Evolutionary conservation across 2,888 invertebrate species (phyloP).

Genomic region (Cataglyphis cursor): DNA sequence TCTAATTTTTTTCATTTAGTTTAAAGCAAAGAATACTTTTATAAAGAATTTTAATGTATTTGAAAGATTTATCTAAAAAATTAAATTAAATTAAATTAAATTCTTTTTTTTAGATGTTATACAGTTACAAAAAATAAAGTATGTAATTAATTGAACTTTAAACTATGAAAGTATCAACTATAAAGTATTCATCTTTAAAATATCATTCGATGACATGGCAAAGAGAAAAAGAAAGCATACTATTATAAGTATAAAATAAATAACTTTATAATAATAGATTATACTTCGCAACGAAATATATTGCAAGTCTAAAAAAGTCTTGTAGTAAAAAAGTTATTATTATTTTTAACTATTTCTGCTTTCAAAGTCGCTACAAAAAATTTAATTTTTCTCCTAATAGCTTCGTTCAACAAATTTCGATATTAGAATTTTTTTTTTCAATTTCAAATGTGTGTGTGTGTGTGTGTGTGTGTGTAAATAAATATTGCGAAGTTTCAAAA

Average conservation of each 20-base stretch:
- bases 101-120: not conserved
- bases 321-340: not conserved
- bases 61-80: not conserved
- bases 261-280: constrained; percentile 27
- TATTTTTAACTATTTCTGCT: constrained; percentile 27
- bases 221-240: not conserved
- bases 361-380: not conserved
- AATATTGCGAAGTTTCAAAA: not conserved
- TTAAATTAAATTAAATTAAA: not conserved
- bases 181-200: not conserved
- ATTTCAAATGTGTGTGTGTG: not conserved
- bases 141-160: not conserved
- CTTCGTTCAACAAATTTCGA: not conserved
- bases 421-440: not conserved
- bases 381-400: not conserved
- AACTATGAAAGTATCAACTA: not conserved
- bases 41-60: not conserved
- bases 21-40: not conserved
- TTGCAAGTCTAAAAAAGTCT: constrained; percentile 3
- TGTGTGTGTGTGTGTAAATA: too few relatives aligned
- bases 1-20: not conserved
- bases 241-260: not conserved
- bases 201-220: not conserved
- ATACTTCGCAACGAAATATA: not conserved
- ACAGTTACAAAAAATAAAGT: not conserved